Base-by-base conservation (phyloP, 2,113 vertebrate genomes). In the Albula goreensis region DNA sequence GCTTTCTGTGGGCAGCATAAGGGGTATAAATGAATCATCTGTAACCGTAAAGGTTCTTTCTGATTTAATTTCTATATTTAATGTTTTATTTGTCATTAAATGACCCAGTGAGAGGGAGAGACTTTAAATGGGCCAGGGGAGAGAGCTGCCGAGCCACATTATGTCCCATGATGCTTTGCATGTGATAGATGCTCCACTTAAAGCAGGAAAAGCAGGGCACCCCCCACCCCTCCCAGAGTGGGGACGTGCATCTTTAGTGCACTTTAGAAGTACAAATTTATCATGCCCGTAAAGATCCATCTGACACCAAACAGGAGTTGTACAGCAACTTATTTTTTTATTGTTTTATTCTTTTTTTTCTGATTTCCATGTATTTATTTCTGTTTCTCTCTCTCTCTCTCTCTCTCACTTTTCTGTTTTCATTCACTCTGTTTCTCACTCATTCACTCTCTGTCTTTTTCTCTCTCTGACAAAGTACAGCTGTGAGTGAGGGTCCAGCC, bases 131-230 rank as follows among this genome's bases (percentile, higher is more conserved):
- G 70, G 70, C 22, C 15, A 22, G 25, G 80, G 31, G 70, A 74
- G 70, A 74, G 17, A 15, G 70, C n/a, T 8, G 8, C 8, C 1
- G 70, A 74, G n/a, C 70, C 11, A 7, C 70, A 10, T 5, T 1
- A 6, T 48, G 17, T 6, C 15, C 74, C 77, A 15, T 31, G 52
- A n/a, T 85, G 17, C 31, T 2, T 60, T 53, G 31, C 74, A 60
- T 22, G 50, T 53, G 50, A 56, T 5, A 82, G 50, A 60, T 25
- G 52, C 53, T 80, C 84, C 60, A 79, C 53, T 79, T 85, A 60
- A 4, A 57, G 25, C 77, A 10, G 22, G 22, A 19, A 85, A 85
- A 85, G 84, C 84, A 85, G 84, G 52, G 19, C 84, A 25, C 70
- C 25, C 70, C 15, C 10, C 63, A 2, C 8, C n/a, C 70, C 4